Evolutionary conservation across 92 coral and sea anemone species (phyloP), one percentile per base, ranked within the genome.

Genomic region (Nematostella vectensis): DNA sequence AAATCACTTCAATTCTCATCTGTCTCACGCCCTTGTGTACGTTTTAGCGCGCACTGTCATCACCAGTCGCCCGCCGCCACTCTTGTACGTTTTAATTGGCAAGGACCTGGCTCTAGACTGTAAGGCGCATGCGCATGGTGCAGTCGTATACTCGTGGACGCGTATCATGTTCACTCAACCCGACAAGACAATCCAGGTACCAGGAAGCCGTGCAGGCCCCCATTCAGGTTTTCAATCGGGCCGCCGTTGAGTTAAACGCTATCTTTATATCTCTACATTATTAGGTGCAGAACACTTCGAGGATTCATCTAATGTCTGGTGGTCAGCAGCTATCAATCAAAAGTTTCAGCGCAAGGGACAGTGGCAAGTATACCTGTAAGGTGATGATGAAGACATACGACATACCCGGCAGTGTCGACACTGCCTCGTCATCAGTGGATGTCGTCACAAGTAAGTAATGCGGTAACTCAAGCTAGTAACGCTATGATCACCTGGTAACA

Each of bases 291-390:
- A 27, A 23, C 19, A 25, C 18, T 54, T 26, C 52, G 19, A 18
- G 37, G 24, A 4, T 50, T 6, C 37, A 53, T 20, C 0, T 54
- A 6, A 11, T 54, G n/a, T 19, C 53, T 12, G 62, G 62, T 15
- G 62, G 71, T 2, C 28, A 39, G 62, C 55, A 29, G 51, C 61
- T 65, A 54, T 23, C 54, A 28, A 54, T 65, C n/a, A 54, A 30
- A 2, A 29, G 28, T 17, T 42, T 51, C 27, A 26, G 11, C 22
- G 50, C 55, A 53, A 36, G 29, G 15, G 61, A 65, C 13, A 55
- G 42, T 16, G 71, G 71, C 19, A 65, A 54, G 38, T 65, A 65
- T 54, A 20, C 21, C 20, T 65, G 71, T 21, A 58, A 52, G 38
- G 71, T 52, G 48, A 12, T 52, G 29, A 52, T 51, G 49, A 65